Evolutionary conservation across 2,113 vertebrate genomes (phyloP).

Genomic region (Mugil cephalus): DNA sequence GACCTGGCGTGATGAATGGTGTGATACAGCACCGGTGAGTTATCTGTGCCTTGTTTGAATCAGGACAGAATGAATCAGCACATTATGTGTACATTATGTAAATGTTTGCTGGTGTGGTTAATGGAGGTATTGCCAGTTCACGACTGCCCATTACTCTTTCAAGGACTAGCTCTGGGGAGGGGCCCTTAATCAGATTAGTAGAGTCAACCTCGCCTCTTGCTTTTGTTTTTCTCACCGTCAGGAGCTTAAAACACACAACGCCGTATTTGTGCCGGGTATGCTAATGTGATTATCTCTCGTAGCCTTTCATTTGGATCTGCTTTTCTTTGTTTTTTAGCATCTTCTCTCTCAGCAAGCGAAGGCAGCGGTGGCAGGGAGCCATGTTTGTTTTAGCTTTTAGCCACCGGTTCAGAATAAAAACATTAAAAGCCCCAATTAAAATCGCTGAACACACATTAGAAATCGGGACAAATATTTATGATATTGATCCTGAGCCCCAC

Average conservation of each 20-base stretch:
- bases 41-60: constrained; percentile 75
- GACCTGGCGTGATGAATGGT: constrained; percentile 71
- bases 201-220: constrained; percentile 52
- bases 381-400: neutral
- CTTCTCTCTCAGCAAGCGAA: constrained; percentile 25
- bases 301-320: constrained; percentile 38
- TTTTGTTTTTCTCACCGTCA: constrained; percentile 56
- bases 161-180: constrained; percentile 66
- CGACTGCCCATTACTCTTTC: constrained; percentile 79
- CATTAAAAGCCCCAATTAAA: constrained; percentile 8
- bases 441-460: neutral
- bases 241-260: constrained; percentile 42
- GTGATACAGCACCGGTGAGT: constrained; percentile 54
- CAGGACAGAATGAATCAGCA: constrained; percentile 76
- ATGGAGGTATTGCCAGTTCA: constrained; percentile 77
- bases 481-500: too few relatives aligned
- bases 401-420: constrained; percentile 1
- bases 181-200: constrained; percentile 61
- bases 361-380: constrained; percentile 4
- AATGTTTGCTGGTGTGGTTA: constrained; percentile 78
- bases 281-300: constrained; percentile 58
- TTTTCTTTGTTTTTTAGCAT: constrained; percentile 33
- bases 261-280: constrained; percentile 50
- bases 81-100: constrained; percentile 82
- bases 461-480: neutral